Conservation (phyloP, 2,797 vertebrate genomes). For the Thalassophryne amazonica region DNA sequence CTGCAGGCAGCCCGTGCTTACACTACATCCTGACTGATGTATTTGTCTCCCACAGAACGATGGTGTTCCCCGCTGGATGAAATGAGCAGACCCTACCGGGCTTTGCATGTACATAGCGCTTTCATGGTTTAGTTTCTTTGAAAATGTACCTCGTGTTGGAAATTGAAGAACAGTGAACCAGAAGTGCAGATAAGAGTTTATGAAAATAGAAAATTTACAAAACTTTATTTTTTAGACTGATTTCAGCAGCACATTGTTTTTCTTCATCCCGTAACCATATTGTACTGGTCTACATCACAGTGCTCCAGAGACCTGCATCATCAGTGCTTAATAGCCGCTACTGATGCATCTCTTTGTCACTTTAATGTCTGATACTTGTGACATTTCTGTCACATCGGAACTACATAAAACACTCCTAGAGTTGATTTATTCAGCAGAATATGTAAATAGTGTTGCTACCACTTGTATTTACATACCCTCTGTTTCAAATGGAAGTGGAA, state of each 20-base stretch:
- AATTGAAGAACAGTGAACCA: slow-evolving; percentile 72
- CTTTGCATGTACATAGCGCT: slow-evolving; percentile 79
- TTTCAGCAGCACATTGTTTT: slow-evolving; percentile 57
- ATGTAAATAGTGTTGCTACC: slow-evolving; percentile 77
- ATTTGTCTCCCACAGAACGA: slow-evolving; percentile 26
- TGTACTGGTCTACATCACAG: slow-evolving; percentile 45
- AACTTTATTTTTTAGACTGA: slow-evolving; percentile 85
- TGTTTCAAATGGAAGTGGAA: slow-evolving; percentile 47
- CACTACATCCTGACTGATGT: slow-evolving; percentile 79
- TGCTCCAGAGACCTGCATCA: slow-evolving; percentile 54
- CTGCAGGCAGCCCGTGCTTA: slow-evolving; percentile 90
- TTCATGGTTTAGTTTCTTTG: slow-evolving; percentile 71
- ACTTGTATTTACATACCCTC: slow-evolving; percentile 55
- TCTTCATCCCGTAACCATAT: slow-evolving; percentile 41
- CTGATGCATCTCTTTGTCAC: slow-evolving; percentile 58
- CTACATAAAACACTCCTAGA: slow-evolving; percentile 55
- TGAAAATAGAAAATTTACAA: slow-evolving; percentile 81
- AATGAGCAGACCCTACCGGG: slow-evolving; percentile 57
- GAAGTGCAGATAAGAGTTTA: slow-evolving; percentile 62
- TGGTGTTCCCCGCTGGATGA: slow-evolving; percentile 53
- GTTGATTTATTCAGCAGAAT: slow-evolving; percentile 48
- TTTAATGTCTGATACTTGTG: slow-evolving; percentile 46
- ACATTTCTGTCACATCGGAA: slow-evolving; percentile 54
- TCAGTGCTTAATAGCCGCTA: slow-evolving; percentile 64
- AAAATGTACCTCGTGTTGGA: slow-evolving; percentile 63